Base-by-base conservation (phyloP, 2,797 vertebrate genomes). In the Danio albolineatus region DNA sequence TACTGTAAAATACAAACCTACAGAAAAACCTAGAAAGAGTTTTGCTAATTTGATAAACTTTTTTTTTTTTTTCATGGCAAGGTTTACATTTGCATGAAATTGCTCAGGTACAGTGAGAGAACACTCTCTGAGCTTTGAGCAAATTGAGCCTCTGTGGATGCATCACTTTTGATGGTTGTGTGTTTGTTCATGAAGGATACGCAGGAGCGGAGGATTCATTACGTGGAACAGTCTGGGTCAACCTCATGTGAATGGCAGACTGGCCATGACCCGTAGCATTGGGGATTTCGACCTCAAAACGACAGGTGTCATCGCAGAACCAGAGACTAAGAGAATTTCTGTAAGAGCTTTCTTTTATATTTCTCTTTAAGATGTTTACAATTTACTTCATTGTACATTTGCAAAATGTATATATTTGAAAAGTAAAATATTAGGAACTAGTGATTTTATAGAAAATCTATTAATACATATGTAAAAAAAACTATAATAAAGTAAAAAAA, bases 231-330 rank as follows among this genome's bases (percentile, higher is more conserved):
- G 98, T 82, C 14, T 99, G 87, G 98, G 97, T 56, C 98, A 99
- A 76, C 95, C 98, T 19, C 95, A 98, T 0, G 98, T 99, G 65
- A 99, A 99, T 2, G 97, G 97, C 76, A 95, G 97, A 81, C 91
- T 99, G 84, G 98, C 97, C 28, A 99, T 99, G 98, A 98, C 97
- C 0, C 94, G 98, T 76, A 99, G 98, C 88, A 98, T 99, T 60
- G 98, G 98, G 83, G 98, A 99, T 90, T 90, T 98, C 88, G 97
- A 98, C 87, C 94, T 99, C 73, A 99, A 98, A 91, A 90, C 85
- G 67, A 93, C 87, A 8, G 98, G 98, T n/a, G 97, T 99, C 84
- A 96, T 95, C 53, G 96, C 98, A 66, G 94, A 98, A 81, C 98
- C 98, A 0, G 98, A 99, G 90, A 99, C 97, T 54, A 97, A 95